These are phyloP conservation scores for Aphyosemion australe DNA, from an alignment of 2,113 vertebrate species.

Conservation along the genomic window DNA sequence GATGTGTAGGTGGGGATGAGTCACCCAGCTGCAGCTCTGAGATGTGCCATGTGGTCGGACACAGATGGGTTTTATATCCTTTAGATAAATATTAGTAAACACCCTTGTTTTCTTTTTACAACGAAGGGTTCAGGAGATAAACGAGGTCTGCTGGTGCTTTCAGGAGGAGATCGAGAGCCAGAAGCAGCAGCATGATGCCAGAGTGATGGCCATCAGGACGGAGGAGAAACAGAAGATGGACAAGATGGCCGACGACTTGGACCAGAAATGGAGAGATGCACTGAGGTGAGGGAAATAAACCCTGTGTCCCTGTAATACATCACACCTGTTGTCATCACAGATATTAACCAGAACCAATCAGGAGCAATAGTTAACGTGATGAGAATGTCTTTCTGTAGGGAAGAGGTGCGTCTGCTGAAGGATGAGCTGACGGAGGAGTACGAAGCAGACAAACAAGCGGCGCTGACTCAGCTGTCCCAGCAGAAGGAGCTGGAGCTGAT, in stretches of 20 bases:
- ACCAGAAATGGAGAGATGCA: slow-evolving; percentile 95
- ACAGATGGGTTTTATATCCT: neutral
- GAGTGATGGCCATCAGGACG: slow-evolving; percentile 85
- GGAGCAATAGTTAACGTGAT: no score
- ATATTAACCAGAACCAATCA: slow-evolving; percentile 9
- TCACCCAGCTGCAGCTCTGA: slow-evolving; percentile 34
- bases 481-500: slow-evolving; percentile 93
- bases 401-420: slow-evolving; percentile 88
- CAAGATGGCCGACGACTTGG: slow-evolving; percentile 89
- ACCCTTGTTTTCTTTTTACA: neutral
- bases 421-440: slow-evolving; percentile 91
- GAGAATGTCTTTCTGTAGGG: slow-evolving; percentile 70
- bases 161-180: slow-evolving; percentile 91
- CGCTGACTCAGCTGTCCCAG: slow-evolving; percentile 88
- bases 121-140: neutral
- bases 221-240: slow-evolving; percentile 92
- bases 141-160: slow-evolving; percentile 4
- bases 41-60: slow-evolving; percentile 25
- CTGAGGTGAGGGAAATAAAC: slow-evolving; percentile 79
- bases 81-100: neutral
- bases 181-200: slow-evolving; percentile 88
- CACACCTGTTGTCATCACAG: neutral
- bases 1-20: slow-evolving; percentile 38
- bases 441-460: slow-evolving; percentile 90
- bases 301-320: neutral